Percentiles rank a stretch among this genome's conserved stretches.
These are phyloP conservation scores for Drepanosiphum platanoidis DNA, from an alignment of 2,888 invertebrate genomes.

Conservation along the genomic window DNA sequence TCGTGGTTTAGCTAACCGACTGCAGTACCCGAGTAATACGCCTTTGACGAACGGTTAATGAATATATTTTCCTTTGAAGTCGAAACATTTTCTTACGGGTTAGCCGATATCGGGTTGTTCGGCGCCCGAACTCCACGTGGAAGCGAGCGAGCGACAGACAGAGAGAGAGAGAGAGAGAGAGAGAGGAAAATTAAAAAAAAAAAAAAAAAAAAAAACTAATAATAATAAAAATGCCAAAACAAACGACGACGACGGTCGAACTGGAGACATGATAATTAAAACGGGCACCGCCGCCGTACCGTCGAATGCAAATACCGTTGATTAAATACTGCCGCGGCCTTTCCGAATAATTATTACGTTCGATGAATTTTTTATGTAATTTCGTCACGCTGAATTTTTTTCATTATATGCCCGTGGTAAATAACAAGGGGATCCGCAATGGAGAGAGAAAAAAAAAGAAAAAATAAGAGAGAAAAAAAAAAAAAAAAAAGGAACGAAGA, in stretches of 20 bases:
- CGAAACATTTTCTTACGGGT: conserved; percentile 28
- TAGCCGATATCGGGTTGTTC: background rate
- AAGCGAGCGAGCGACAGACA: background rate
- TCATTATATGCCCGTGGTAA: background rate
- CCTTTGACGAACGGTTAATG: conserved; percentile 51
- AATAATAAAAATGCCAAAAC: conserved; percentile 26
- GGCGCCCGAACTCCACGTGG: background rate
- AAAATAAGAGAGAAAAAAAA: background rate
- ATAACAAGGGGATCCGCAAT: background rate
- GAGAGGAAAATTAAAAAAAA: background rate
- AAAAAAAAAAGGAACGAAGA: conserved; percentile 10
- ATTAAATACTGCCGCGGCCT: conserved; percentile 41
- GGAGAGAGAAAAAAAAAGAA: background rate
- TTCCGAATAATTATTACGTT: conserved; percentile 42
- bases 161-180: background rate
- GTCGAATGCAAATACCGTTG: conserved; percentile 45
- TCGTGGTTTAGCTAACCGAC: background rate
- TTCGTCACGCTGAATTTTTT: conserved; percentile 5
- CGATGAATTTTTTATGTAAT: conserved; percentile 50
- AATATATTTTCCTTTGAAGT: conserved; percentile 58
- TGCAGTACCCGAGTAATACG: background rate
- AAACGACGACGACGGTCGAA: conserved; percentile 26
- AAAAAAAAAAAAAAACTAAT: conserved; percentile 1
- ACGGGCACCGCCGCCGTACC: background rate
- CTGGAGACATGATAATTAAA: conserved; percentile 44